These are phyloP conservation scores for Holothuria glaberrima DNA, from an alignment of 35 echinoderm and acorn worm genomes.

Conservation along the genomic window DNA sequence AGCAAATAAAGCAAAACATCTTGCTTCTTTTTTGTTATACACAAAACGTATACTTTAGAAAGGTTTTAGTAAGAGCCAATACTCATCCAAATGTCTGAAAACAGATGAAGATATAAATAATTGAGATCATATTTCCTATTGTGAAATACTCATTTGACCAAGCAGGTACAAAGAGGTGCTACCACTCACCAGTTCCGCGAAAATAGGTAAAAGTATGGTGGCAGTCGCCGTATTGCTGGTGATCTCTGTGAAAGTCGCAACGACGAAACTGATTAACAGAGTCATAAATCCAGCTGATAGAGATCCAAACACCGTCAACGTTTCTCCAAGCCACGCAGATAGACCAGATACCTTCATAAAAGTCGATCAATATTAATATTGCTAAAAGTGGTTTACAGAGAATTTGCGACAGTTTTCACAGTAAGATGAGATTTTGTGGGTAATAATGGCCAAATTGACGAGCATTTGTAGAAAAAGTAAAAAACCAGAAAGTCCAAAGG, in stretches of 20 bases:
- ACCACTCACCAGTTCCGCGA: slow-evolving; percentile 77
- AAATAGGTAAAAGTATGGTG: slow-evolving; percentile 85
- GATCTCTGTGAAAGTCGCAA: slow-evolving; percentile 82
- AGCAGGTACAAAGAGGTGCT: not conserved
- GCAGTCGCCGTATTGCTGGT: slow-evolving; percentile 91
- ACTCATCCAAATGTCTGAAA: no score
- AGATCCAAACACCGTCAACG: slow-evolving; percentile 53
- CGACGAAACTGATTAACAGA: slow-evolving; percentile 60
- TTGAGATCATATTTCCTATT: not conserved
- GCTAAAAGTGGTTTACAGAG: no score
- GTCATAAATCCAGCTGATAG: slow-evolving; percentile 62
- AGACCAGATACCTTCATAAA: slow-evolving; percentile 75
- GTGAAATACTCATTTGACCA: not conserved
- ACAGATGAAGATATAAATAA: not conserved
- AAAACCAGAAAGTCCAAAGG: no score
- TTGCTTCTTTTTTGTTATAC: no score
- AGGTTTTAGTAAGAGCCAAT: not conserved
- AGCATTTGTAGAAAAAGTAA: no score
- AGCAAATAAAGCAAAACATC: not conserved
- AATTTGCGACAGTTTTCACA: no score
- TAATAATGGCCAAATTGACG: no score
- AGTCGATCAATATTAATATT: not conserved
- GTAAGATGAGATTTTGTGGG: no score
- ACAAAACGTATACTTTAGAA: not conserved
- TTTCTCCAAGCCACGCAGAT: slow-evolving; percentile 76